Conservation (phyloP, 2,797 vertebrate genomes). For the Rhyacichthys aspro region DNA sequence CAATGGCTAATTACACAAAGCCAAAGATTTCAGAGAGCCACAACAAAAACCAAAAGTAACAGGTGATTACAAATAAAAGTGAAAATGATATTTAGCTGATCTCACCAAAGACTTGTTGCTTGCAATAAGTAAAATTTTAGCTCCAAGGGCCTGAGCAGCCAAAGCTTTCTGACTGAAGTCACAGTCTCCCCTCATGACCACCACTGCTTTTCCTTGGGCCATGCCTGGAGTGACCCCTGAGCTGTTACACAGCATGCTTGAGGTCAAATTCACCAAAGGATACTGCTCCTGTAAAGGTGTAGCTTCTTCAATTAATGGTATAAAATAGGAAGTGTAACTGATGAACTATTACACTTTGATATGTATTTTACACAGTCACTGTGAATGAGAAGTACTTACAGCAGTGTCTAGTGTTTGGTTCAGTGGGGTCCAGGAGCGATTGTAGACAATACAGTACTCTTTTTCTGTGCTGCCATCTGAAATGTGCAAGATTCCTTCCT, state of each 20-base stretch:
- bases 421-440: conserved; percentile 82
- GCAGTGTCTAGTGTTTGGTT: conserved; percentile 78
- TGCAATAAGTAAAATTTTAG: conserved; percentile 85
- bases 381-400: conserved; percentile 77
- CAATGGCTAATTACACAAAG: neutral
- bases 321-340: neutral
- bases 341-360: too few species aligned
- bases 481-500: conserved; percentile 86
- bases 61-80: neutral
- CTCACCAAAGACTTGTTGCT: conserved; percentile 74
- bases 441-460: conserved; percentile 90
- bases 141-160: conserved; percentile 83
- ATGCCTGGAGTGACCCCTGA: conserved; percentile 70
- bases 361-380: too few species aligned
- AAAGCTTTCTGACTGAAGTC: conserved; percentile 84
- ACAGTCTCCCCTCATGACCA: conserved; percentile 86
- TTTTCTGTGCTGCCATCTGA: conserved; percentile 60
- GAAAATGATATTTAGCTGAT: neutral
- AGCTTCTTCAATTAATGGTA: neutral
- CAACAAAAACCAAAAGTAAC: neutral
- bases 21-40: neutral
- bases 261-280: conserved; percentile 82
- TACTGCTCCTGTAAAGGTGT: conserved; percentile 70
- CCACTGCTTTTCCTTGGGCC: conserved; percentile 81
- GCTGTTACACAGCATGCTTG: conserved; percentile 79